phyloP scores from a whole-genome alignment of 1,140 invertebrate genomes.

The Zaprionus tsacasi region DNA sequence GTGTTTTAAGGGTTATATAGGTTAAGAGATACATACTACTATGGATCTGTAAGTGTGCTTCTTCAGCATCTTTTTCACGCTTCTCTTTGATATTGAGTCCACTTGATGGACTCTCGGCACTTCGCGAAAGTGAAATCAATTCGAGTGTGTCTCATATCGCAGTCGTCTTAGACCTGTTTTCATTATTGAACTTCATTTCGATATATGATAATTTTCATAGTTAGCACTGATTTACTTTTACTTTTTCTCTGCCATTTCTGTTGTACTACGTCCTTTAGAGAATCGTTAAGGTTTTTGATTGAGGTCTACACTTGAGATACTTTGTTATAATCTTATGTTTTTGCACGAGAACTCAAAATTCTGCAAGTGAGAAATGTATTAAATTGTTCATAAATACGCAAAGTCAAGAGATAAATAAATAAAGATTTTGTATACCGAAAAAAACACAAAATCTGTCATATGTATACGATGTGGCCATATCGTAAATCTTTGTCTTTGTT shows the following conservation, averaged over 20 bases:
- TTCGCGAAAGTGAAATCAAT: constrained; percentile 64
- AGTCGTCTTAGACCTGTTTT: constrained; percentile 45
- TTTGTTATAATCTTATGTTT: too few relatives aligned
- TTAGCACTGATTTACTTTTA: constrained; percentile 6
- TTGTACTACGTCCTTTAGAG: neutral
- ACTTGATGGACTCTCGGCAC: constrained; percentile 8
- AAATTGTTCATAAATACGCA: constrained; percentile 27
- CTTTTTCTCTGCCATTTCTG: constrained; percentile 17
- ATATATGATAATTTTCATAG: constrained; percentile 1
- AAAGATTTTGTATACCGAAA: constrained; percentile 28
- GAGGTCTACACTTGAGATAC: neutral
- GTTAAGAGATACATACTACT: neutral
- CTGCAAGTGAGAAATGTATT: constrained; percentile 40
- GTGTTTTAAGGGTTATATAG: neutral
- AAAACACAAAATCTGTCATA: constrained; percentile 52
- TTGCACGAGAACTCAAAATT: neutral
- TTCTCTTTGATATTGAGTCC: constrained; percentile 1
- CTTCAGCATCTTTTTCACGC: constrained; percentile 1
- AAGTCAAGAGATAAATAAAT: constrained; percentile 26
- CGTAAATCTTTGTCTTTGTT: constrained; percentile 67
- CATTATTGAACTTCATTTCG: constrained; percentile 11
- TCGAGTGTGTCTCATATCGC: constrained; percentile 1
- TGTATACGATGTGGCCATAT: constrained; percentile 55
- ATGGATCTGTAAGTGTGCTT: neutral
- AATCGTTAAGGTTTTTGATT: neutral